Conservation (phyloP, 2,797 vertebrate genomes). For the Peromyscus aztecus region DNA sequence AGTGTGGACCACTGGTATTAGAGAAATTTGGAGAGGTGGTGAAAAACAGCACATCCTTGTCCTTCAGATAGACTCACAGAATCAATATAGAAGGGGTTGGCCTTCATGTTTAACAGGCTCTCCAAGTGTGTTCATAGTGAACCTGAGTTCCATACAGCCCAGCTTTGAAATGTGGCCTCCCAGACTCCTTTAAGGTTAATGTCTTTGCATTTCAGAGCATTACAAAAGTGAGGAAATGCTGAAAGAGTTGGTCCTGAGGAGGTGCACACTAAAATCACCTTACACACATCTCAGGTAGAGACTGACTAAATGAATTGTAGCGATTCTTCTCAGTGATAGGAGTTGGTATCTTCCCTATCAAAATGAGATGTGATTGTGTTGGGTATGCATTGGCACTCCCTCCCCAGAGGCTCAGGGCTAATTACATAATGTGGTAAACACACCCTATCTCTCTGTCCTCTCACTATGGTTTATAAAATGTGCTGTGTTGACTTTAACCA, state of each 20-base stretch:
- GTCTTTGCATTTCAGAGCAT: neutral
- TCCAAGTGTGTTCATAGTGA: neutral
- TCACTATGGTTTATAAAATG: conserved; percentile 63
- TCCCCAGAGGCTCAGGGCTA: conserved; percentile 27
- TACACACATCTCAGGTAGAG: neutral
- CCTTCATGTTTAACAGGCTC: neutral
- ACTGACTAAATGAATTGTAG: neutral
- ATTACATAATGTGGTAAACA: neutral
- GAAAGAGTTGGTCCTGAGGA: neutral
- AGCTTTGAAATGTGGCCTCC: neutral
- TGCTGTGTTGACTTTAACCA: conserved; percentile 48
- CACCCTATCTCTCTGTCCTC: conserved; percentile 16
- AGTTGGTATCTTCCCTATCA: neutral
- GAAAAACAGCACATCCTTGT: neutral
- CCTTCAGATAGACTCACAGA: neutral
- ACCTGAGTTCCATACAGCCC: neutral
- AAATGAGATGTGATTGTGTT: neutral
- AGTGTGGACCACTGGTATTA: neutral
- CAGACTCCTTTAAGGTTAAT: neutral
- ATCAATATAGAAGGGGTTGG: neutral
- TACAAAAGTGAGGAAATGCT: conserved; percentile 12
- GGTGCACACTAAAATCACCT: conserved; percentile 21
- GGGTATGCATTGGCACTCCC: neutral
- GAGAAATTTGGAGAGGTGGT: neutral
- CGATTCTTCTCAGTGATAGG: neutral